Evolutionary conservation across 2,113 vertebrate genomes (phyloP), one percentile per base, ranked within the genome.

Genomic region (Dipodomys spectabilis): DNA sequence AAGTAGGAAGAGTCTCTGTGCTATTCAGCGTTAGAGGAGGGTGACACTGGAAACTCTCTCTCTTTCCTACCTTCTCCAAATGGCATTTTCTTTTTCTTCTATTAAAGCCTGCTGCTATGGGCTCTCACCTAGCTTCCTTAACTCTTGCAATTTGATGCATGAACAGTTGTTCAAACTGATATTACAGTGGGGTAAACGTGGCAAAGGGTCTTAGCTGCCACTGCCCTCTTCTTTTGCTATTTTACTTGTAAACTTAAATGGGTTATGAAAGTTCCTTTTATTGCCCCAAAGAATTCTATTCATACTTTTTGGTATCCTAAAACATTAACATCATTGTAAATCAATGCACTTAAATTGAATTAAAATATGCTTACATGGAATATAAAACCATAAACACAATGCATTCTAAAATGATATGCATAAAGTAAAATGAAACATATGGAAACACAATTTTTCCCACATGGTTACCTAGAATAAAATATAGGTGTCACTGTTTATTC

Each of bases 371-470:
- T 57, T 57, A 69, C 65, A 81, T 44, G 85, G 69, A 92, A 60
- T 83, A 45, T n/a, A 86, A 88, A 95, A 45, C 53, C 39, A 35
- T 78, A 67, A 78, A 85, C n/a, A 81, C 23, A 86, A 67, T 22
- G 60, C 44, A 67, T 94, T 88, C 44, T 92, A 80, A 77, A 89
- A 49, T 67, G 32, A 39, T 71, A 72, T 60, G 13, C 7, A 32
- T 72, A 86, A 57, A 86, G 30, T 77, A n/a, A 90, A 87, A 67
- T 13, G 82, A 83, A 84, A 53, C 8, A 73, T 67, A 72, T 81
- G 85, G 32, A 92, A 92, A 23, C 32, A 57, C 64, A 72, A 57
- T 35, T 91, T 68, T n/a, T 53, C 35, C 4, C 25, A 7, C 35
- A 44, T 69, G 12, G n/a, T 27, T 57, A 57, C 35, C 20, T 49